phyloP scores from a whole-genome alignment of 2,797 vertebrate genomes.

The Pyrocephalus nanus region DNA sequence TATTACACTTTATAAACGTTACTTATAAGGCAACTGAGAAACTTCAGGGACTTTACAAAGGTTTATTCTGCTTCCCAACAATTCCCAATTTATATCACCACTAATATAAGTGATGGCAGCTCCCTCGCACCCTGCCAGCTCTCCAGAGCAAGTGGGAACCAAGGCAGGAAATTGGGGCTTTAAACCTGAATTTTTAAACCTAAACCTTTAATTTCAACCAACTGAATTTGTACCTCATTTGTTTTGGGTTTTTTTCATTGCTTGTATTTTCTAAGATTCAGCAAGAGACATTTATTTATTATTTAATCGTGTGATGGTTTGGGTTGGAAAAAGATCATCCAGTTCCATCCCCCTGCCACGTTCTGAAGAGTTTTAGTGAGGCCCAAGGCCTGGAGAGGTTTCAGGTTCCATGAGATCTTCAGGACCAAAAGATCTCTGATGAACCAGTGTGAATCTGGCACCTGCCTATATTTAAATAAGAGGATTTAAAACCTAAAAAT shows the following conservation, averaged over 20 bases:
- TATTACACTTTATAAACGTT: no score
- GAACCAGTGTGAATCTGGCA: background rate
- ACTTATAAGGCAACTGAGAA: background rate
- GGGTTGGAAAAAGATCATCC: background rate
- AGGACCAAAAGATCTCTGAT: background rate
- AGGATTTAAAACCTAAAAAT: background rate
- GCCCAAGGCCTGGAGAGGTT: background rate
- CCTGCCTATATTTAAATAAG: background rate
- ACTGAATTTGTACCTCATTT: background rate
- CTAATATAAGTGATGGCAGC: rapidly evolving
- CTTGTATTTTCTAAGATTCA: background rate
- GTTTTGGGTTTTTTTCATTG: background rate
- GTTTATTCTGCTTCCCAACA: background rate
- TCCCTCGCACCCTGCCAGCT: background rate
- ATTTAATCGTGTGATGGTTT: background rate
- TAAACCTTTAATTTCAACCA: background rate
- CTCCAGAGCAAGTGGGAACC: background rate
- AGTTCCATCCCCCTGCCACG: background rate
- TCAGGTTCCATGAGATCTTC: background rate
- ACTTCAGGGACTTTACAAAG: background rate
- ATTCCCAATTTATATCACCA: background rate
- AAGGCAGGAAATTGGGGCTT: background rate
- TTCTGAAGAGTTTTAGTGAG: background rate
- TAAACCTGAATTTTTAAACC: background rate
- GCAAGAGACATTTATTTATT: background rate